These are phyloP conservation scores for Apistogramma diplotaenia DNA, from an alignment of 2,113 vertebrate genomes.

Conservation along the genomic window DNA sequence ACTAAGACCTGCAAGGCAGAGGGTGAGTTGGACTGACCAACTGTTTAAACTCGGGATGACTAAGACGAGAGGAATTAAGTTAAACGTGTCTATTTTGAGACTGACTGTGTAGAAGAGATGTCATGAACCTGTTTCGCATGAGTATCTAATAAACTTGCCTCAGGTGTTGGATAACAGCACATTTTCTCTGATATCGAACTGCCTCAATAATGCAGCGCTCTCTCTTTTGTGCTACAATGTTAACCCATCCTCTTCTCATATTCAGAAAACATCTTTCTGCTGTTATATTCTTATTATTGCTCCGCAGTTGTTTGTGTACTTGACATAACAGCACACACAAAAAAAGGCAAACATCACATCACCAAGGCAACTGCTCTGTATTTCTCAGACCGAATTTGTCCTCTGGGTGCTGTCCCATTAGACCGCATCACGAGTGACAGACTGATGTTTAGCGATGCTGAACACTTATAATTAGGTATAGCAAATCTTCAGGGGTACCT, in stretches of 20 bases:
- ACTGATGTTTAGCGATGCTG: slow-evolving; percentile 18
- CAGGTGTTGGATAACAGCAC: slow-evolving; percentile 11
- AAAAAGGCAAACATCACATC: background rate
- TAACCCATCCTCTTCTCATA: slow-evolving; percentile 3
- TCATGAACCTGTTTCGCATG: background rate
- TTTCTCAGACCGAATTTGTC: slow-evolving; percentile 10
- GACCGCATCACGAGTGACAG: slow-evolving; percentile 12
- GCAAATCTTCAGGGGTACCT: slow-evolving; percentile 44
- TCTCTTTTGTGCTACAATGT: background rate
- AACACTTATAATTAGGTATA: slow-evolving; percentile 47
- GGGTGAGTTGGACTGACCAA: slow-evolving; percentile 75
- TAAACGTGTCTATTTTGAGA: background rate
- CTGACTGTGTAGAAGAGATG: background rate
- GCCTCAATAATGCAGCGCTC: slow-evolving; percentile 16
- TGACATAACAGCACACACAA: background rate
- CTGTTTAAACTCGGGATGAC: background rate
- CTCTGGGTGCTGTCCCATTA: slow-evolving; percentile 4
- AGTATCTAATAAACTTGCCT: background rate
- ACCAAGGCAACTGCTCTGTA: slow-evolving; percentile 6
- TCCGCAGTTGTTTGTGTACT: slow-evolving; percentile 7
- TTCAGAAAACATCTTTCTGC: slow-evolving; percentile 24
- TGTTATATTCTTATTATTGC: background rate
- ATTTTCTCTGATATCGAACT: background rate
- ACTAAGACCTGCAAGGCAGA: slow-evolving; percentile 95
- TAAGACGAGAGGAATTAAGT: background rate